These are phyloP conservation scores for Procambarus virginalis DNA, from an alignment of 1,140 invertebrate species.

Conservation along the genomic window DNA sequence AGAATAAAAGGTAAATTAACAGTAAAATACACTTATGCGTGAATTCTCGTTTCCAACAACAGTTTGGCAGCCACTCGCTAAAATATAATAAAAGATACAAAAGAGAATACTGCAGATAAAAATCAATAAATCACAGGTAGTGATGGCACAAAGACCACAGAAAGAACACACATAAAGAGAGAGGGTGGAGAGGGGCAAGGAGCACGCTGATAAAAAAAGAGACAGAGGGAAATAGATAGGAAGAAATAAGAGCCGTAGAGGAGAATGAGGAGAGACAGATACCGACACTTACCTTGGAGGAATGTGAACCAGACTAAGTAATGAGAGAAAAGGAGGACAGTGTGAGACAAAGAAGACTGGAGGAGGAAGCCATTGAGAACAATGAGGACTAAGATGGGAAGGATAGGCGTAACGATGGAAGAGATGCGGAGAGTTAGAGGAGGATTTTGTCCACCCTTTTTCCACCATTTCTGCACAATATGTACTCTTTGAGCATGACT, in stretches of 20 bases:
- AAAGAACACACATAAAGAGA: too few species aligned
- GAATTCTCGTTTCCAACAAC: too few species aligned
- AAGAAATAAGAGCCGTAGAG: not conserved
- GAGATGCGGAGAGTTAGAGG: not conserved
- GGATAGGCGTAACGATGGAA: not conserved
- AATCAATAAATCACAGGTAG: too few species aligned
- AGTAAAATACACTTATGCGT: too few species aligned
- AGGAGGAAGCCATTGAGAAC: conserved; percentile 7
- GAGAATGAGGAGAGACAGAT: conserved; percentile 4
- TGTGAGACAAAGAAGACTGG: not conserved
- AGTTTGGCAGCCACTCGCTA: too few species aligned
- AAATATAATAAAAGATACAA: too few species aligned
- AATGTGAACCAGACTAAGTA: not conserved
- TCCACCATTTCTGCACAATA: too few species aligned
- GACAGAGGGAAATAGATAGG: conserved; percentile 1
- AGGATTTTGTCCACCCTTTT: not conserved
- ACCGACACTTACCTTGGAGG: not conserved
- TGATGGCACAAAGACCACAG: too few species aligned
- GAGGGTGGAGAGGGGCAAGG: too few species aligned
- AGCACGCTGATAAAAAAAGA: not conserved
- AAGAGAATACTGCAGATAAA: too few species aligned
- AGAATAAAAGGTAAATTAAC: too few species aligned
- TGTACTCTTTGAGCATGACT: too few species aligned
- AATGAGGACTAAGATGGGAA: not conserved
- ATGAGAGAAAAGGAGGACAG: conserved; percentile 4